Base-by-base conservation (phyloP, 2,113 vertebrate species). In the Tachysurus vachellii region DNA sequence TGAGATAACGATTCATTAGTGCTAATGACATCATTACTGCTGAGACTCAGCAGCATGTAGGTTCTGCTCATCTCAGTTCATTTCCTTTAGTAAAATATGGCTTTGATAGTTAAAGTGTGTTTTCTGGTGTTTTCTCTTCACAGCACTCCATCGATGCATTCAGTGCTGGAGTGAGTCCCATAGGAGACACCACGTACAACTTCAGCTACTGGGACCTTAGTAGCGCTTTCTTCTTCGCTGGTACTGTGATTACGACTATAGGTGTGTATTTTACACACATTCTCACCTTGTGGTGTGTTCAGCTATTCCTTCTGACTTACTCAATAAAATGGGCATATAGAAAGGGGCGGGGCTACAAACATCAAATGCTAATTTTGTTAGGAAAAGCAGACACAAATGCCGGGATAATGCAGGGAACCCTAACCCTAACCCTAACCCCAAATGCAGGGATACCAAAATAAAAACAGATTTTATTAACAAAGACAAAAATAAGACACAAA, bases 171-270 rank as follows among this genome's bases (percentile, higher is more conserved):
- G 98, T 99, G 89, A 99, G 96, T 94, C 98, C 98, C 0, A 89
- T 97, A 5, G 98, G 97, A 92, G 96, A 97, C 87, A 97, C 96
- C 0, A 96, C 97, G 64, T 97, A 96, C 92, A 98, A 95, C 94
- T 98, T 96, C 92, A 99, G 97, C 90, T 96, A 99, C 88, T 99
- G 98, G 98, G 98, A 99, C 89, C 95, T 99, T 0, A 97, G 98
- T 91, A 98, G 97, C 95, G 96, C 98, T 92, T 99, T 99, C 95
- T 99, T 99, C 94, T 99, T 99, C 90, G 97, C 98, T 90, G 98
- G 98, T 91, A 99, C 98, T 0, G 98, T 99, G 89, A 99, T 99
- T 92, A 99, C 98, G 57, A 99, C 98, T 42, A 99, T 99, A 95
- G 98, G 98, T 99, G 96, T 85, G 79, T 53, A 88, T 79, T 53